phyloP scores from a whole-genome alignment of 2,888 invertebrate genomes.

The Cheilosia impressa region DNA sequence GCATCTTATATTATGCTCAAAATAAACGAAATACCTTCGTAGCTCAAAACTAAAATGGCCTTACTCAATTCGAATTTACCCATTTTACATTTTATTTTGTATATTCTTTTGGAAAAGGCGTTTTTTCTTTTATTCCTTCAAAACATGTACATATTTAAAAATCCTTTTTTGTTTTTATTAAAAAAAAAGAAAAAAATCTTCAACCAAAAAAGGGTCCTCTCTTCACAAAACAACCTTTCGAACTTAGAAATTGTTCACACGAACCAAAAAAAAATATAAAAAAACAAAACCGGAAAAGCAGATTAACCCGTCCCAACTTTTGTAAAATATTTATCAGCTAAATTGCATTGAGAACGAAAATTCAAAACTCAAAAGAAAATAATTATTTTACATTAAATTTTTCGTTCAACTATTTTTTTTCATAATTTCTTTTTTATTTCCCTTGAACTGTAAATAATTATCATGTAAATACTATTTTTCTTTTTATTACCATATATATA shows the following conservation, averaged over 20 bases:
- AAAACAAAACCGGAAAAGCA: conserved; percentile 83
- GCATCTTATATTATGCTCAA: background rate
- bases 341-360: conserved; percentile 75
- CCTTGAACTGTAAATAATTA: conserved; percentile 82
- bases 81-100: conserved; percentile 4
- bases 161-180: conserved; percentile 52
- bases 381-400: conserved; percentile 28
- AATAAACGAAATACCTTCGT: background rate
- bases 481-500: conserved; percentile 71
- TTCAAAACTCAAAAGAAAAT: conserved; percentile 59
- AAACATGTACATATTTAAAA: conserved; percentile 70
- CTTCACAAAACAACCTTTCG: conserved; percentile 67
- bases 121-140: conserved; percentile 52
- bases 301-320: conserved; percentile 84
- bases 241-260: conserved; percentile 60
- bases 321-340: conserved; percentile 77
- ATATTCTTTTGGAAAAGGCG: conserved; percentile 54
- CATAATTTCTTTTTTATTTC: conserved; percentile 63
- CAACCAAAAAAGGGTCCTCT: conserved; percentile 73
- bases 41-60: conserved; percentile 47
- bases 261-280: conserved; percentile 23
- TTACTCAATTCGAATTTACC: conserved; percentile 10
- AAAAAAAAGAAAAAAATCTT: conserved; percentile 39
- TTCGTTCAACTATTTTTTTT: conserved; percentile 34
- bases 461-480: conserved; percentile 79